Evolutionary conservation across 2,888 invertebrate species (phyloP).

Genomic region (Frankliniella intonsa): DNA sequence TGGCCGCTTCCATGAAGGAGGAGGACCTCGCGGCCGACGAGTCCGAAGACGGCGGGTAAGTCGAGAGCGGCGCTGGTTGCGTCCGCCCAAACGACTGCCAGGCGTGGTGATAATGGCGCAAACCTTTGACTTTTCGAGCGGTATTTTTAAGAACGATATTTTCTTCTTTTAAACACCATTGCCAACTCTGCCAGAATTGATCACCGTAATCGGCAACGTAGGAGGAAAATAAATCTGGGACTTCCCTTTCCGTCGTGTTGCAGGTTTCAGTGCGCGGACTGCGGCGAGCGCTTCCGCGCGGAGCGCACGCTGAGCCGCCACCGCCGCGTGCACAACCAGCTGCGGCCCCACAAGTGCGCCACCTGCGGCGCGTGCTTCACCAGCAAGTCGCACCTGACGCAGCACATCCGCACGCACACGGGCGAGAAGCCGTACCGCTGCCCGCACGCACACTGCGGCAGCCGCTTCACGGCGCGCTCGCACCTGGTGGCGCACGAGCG

Average conservation of each 20-base stretch:
- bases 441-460: background rate
- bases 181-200: too few species aligned
- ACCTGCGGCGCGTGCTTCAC: slow-evolving; percentile 21
- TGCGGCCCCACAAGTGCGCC: slow-evolving; percentile 65
- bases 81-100: background rate
- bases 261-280: slow-evolving; percentile 65
- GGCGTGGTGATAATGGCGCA: background rate
- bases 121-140: too few species aligned
- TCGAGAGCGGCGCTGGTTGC: background rate
- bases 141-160: too few species aligned
- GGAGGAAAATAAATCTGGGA: background rate
- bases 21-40: background rate
- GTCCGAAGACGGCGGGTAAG: background rate
- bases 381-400: slow-evolving; percentile 8
- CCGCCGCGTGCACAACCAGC: slow-evolving; percentile 69
- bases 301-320: slow-evolving; percentile 70
- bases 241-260: background rate
- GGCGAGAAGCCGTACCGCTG: slow-evolving; percentile 4
- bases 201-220: too few species aligned
- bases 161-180: too few species aligned
- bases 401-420: slow-evolving; percentile 5
- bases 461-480: background rate
- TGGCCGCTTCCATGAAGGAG: background rate
- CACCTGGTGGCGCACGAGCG: slow-evolving; percentile 15
- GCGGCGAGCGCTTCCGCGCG: slow-evolving; percentile 69